Conservation (phyloP, 2,888 invertebrate genomes). For the Oeneis ivallda region DNA sequence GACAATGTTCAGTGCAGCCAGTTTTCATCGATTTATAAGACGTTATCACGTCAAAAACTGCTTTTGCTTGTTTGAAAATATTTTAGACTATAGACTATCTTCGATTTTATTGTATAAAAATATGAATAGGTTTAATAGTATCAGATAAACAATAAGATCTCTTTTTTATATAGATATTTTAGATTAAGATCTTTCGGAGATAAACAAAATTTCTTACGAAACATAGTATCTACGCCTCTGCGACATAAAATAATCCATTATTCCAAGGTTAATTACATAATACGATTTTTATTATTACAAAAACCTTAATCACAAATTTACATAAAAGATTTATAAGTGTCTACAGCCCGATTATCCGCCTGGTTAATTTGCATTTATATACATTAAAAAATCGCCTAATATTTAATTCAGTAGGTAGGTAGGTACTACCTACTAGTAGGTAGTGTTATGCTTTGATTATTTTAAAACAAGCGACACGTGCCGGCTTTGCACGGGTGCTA, state of each 20-base stretch:
- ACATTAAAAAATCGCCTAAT: background rate
- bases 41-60: no score
- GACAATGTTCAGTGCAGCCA: no score
- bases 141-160: background rate
- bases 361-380: background rate
- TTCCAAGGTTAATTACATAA: conserved; percentile 10
- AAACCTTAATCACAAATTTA: background rate
- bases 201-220: background rate
- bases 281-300: background rate
- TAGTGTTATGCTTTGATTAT: no score
- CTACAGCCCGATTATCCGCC: background rate
- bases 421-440: no score
- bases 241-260: background rate
- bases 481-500: no score
- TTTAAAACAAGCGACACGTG: no score
- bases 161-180: no score
- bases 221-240: conserved; percentile 3
- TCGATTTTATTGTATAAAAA: no score
- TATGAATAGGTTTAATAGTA: no score
- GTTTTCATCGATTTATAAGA: no score
- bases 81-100: no score
- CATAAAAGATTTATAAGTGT: background rate
- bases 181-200: background rate
- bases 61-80: no score
- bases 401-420: background rate